Base-by-base conservation (phyloP, 2,113 vertebrate genomes). In the Manacus vitellinus region DNA sequence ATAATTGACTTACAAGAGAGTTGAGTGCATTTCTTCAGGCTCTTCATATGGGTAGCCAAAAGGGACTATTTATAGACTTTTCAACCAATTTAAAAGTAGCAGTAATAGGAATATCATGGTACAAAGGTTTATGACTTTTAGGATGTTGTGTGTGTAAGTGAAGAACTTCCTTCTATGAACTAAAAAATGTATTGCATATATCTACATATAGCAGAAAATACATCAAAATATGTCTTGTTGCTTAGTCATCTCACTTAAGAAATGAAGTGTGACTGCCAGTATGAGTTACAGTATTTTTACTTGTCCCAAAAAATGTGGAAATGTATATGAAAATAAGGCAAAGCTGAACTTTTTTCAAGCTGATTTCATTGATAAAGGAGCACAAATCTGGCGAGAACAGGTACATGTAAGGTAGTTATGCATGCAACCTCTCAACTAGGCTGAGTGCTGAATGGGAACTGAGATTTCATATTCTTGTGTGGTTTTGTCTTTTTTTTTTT, bases 1-100 rank as follows among this genome's bases (percentile, higher is more conserved):
- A 70, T 25, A 91, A 91, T 13, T 92, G 71, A 89, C 78, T 94
- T 54, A 59, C 33, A 88, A 92, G 4, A 10, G 83, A 91, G 27
- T 24, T 58, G 44, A 62, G 33, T 8, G 17, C 12, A 28, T 66
- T 94, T 89, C 83, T 82, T 84, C 30, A 92, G 63, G 23, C 30
- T 92, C 68, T 62, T 85, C 85, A 84, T 28, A 86, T 23, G 20
- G 47, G 44, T 75, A 95, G 67, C 47, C n/a, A 94, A 91, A 95
- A 88, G 54, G 46, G 20, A 95, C 14, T 7, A 85, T 37, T 78
- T 61, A 68, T 8, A 88, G 1, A 8, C 68, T 82, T 89, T 91
- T 92, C 46, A 86, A 47, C 37, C 31, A 92, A 80, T 28, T 72
- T 67, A 68, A 83, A 75, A 92, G 75, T 31, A 1, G 54, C 44